Percentiles rank a stretch among this genome's conserved stretches.
phyloP scores from a whole-genome alignment of 2,113 vertebrate species.

The Lichenostomus cassidix region DNA sequence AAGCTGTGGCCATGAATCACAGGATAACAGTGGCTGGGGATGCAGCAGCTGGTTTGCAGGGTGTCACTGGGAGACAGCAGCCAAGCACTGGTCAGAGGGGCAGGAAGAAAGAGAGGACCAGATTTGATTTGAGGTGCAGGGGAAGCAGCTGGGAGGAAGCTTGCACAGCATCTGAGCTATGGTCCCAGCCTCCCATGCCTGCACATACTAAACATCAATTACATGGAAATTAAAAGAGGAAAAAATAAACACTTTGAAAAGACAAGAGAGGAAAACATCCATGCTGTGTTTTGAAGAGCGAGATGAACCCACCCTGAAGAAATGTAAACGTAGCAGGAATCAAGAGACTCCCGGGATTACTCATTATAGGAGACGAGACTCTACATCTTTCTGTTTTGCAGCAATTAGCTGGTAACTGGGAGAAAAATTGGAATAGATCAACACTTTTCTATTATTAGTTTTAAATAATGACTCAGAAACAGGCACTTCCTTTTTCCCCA shows the following conservation, averaged over 20 bases:
- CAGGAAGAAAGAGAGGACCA: neutral
- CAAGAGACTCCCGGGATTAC: conserved; percentile 13
- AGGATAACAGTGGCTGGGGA: neutral
- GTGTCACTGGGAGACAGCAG: accelerated
- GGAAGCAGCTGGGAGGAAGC: conserved; percentile 41
- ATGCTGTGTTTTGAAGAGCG: neutral
- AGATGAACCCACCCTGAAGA: conserved; percentile 23
- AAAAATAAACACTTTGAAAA: conserved; percentile 25
- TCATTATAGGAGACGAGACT: conserved; percentile 39
- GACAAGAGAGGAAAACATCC: conserved; percentile 29
- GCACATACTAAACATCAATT: conserved; percentile 10
- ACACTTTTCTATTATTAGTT: conserved; percentile 61
- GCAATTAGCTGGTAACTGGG: conserved; percentile 49
- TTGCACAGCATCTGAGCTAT: accelerated
- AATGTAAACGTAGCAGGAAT: conserved; percentile 47
- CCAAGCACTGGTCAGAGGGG: accelerated
- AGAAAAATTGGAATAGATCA: conserved; percentile 22
- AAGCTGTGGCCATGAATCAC: neutral
- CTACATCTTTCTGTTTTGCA: conserved; percentile 44
- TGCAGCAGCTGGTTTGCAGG: neutral
- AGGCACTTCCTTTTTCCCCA: conserved; percentile 28
- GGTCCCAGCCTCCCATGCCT: neutral
- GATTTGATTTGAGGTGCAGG: neutral
- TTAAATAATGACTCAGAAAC: conserved; percentile 56
- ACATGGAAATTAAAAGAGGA: neutral